phyloP scores from a whole-genome alignment of 1,140 invertebrate species.

The Drosophila erecta region DNA sequence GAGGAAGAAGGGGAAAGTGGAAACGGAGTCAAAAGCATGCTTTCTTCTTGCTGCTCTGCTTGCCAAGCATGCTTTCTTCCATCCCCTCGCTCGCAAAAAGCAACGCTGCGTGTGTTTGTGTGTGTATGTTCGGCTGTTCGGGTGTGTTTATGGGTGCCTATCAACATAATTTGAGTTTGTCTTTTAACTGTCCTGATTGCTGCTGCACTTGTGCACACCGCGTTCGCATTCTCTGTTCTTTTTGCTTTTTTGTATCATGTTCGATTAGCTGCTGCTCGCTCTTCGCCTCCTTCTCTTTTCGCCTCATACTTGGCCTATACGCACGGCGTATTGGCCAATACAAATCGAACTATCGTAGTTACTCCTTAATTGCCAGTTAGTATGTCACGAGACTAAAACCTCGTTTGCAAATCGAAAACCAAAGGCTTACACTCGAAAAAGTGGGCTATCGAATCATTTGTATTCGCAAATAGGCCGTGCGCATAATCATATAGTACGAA shows the following conservation, averaged over 20 bases:
- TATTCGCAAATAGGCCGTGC: slow-evolving; percentile 2
- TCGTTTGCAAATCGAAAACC: slow-evolving; percentile 3
- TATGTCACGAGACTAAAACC: not conserved
- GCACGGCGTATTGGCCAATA: slow-evolving; percentile 6
- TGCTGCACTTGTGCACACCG: slow-evolving; percentile 32
- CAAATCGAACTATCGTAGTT: not conserved
- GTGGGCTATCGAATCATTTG: not conserved
- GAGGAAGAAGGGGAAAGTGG: slow-evolving; percentile 18
- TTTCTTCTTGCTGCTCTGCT: slow-evolving; percentile 3
- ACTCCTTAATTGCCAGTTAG: not conserved
- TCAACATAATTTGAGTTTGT: slow-evolving; percentile 52
- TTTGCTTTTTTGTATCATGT: slow-evolving; percentile 1
- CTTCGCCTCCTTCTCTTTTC: slow-evolving; percentile 33
- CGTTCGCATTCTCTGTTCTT: slow-evolving; percentile 7
- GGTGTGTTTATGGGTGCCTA: slow-evolving; percentile 23
- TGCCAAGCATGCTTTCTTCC: slow-evolving; percentile 34
- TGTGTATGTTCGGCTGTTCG: not conserved
- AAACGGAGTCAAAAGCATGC: not conserved
- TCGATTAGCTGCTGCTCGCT: slow-evolving; percentile 23
- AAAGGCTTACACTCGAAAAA: not conserved
- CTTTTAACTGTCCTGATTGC: slow-evolving; percentile 34
- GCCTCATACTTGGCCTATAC: slow-evolving; percentile 10
- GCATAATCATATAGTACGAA: slow-evolving; percentile 5
- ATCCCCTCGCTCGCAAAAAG: slow-evolving; percentile 28
- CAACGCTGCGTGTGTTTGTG: slow-evolving; percentile 19